Evolutionary conservation across 2,888 invertebrate species (phyloP), one percentile per base, ranked within the genome.

Genomic region (Protophormia terraenovae): DNA sequence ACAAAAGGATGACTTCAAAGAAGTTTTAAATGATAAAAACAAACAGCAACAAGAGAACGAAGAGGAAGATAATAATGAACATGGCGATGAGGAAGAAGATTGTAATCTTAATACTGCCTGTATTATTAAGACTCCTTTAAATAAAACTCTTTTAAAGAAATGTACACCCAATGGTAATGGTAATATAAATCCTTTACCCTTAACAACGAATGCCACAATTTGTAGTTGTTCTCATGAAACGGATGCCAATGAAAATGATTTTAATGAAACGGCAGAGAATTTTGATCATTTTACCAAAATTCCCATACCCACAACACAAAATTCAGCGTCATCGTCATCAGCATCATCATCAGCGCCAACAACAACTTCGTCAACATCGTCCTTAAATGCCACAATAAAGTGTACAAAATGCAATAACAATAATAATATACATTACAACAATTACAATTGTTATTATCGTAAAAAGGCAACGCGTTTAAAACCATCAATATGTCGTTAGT

Each of bases 401-500:
- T 91, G 91, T 88, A 90, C 89, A 88, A 92, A 92, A 89, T 91
- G 91, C 89, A 91, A 89, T 87, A 92, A 91, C 85, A 91, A 91
- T 86, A 92, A 91, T 84, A 92, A 91, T 86, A 89, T 89, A 84
- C 91, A 91, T 89, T 92, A 91, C 89, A 91, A 92, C 88, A 92
- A 92, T 88, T 91, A 91, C 86, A 92, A 92, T 89, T 91, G 91
- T 88, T 92, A 91, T 89, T 92, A 91, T 91, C 90, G 91, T 88
- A 92, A 92, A 91, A 92, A 92, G 89, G 90, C 92, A 88, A 90
- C 92, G 89, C 92, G 92, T 90, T 90, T 92, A 90, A 85, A 82
- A 58, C 82, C 82, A 82, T 90, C 92, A 89, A 91, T 91, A 91
- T 92, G 92, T 92, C 91, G 92, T 92, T 92, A 92, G 92, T 92